Evolutionary conservation across 2,797 vertebrate genomes (phyloP), one percentile per base, ranked within the genome.

Genomic region (Melanogrammus aeglefinus): DNA sequence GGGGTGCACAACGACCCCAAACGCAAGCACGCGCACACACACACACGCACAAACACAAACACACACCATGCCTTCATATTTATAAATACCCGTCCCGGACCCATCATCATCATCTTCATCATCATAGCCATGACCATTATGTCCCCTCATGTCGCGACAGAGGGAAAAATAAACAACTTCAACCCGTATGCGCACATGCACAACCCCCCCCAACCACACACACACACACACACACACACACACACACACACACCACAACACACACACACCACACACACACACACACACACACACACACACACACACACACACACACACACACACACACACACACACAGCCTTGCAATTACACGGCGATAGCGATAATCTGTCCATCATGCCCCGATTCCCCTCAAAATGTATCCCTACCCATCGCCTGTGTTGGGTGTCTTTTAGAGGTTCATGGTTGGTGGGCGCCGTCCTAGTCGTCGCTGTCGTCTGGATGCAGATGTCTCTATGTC

Each of bases 191-290:
- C 18, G 6, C 51, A 1, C 16, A 2, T 1, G 18, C 57, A 24
- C 57, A 24, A 12, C 1, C 44, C 18, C 44, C 24, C 57, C 10
- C 21, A 10, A 21, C 24, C 57, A 2, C 57, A 21, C 47, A 7
- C 57, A 24, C 57, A 66, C 57, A 63, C 57, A 24, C 21, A 9
- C 57, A 63, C 57, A 2, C 57, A 21, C 47, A 7, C 57, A 24
- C 57, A 66, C 57, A 24, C 57, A 66, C 57, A 66, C 57, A 66
- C 57, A 66, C n/a, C n/a, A n/a, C n/a, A n/a, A 66, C 63, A 66
- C 24, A 27, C 63, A 66, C 63, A 66, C 63, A 66, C 57, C 51
- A 5, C 51, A 51, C 44, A 57, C 51, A 57, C 57, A 66, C 57
- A 66, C 57, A 66, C 57, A 66, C 57, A 66, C 57, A 24, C 57